A percentile compares a stretch with the other conserved stretches of the same genome.
Conservation (phyloP, 2,888 invertebrate species). For the Eumerus sabulonum region DNA sequence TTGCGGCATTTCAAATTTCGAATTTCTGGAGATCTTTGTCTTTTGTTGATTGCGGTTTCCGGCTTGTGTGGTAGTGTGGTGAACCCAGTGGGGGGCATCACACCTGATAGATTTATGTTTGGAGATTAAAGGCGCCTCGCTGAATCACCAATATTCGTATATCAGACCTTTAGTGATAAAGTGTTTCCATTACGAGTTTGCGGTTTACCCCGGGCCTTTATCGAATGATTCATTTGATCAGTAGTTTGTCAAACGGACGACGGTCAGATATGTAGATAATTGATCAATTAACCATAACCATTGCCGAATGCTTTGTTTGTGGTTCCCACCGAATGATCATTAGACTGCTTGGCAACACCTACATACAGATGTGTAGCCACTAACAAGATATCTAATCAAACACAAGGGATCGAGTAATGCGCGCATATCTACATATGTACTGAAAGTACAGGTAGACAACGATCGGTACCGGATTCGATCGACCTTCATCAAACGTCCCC, state of each 20-base stretch:
- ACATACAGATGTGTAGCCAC: too few species aligned
- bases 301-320: conserved; percentile 2
- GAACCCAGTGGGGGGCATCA: conserved; percentile 63
- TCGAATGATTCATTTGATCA: conserved; percentile 27
- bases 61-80: conserved; percentile 56
- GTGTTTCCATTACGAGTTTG: conserved; percentile 62
- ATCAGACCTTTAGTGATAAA: conserved; percentile 50
- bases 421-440: conserved; percentile 2
- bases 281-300: too few species aligned
- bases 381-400: conserved; percentile 63
- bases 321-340: conserved; percentile 41
- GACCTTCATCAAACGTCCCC: conserved; percentile 67
- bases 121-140: conserved; percentile 65
- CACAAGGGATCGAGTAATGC: too few species aligned
- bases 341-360: conserved; percentile 56
- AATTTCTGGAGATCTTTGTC: conserved; percentile 24
- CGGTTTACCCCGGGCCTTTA: conserved; percentile 23
- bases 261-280: too few species aligned
- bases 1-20: conserved; percentile 14
- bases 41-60: conserved; percentile 68
- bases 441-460: conserved; percentile 47
- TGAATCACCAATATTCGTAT: conserved; percentile 40
- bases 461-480: conserved; percentile 23
- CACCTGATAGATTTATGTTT: conserved; percentile 67
- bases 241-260: conserved; percentile 3